Base-by-base conservation (phyloP, 2,888 invertebrate genomes). In the Agrenia bidenticulata region DNA sequence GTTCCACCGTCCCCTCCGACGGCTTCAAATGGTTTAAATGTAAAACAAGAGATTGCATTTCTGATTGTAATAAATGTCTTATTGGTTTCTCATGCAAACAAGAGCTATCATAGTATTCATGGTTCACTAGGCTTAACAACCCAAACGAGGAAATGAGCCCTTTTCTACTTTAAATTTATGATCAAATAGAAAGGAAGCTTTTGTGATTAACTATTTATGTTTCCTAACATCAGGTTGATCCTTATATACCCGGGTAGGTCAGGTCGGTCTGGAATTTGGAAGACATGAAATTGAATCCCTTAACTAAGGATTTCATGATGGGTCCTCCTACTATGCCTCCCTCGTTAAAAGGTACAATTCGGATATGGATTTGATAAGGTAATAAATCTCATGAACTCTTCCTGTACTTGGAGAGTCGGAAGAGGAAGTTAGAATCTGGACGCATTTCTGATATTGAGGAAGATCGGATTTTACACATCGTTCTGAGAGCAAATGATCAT, bases 21-120 rank as follows among this genome's bases (percentile, higher is more conserved):
- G 15, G n/a, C 45, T 45, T 45, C 4, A 5, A 17, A 17, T 45
- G 15, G 45, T 11, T 9, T 15, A 45, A n/a, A 5, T 5, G 45
- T 5, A 17, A 17, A 15, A 19, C 45, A 15, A 45, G 19, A 45
- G 45, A 45, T 45, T 45, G 45, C 45, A 45, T 45, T 45, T 45
- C 45, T 17, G 45, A 45, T 45, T 45, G 45, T 45, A 45, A 45
- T 45, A 19, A 45, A 45, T 45, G 15, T 45, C 45, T 19, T 45
- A 45, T 45, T 45, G 45, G 45, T 45, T 45, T 45, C 15, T 45
- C n/a, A 45, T 45, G 45, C 15, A 45, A 45, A 45, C 15, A 4
- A 45, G 45, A 19, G 15, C 45, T 17, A 32, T 32, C 32, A 32
- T 32, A n/a, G n/a, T n/a, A n/a, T n/a, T n/a, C n/a, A 39, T 15